phyloP scores from a whole-genome alignment of 2,888 invertebrate genomes.

The Pollenia labialis region DNA sequence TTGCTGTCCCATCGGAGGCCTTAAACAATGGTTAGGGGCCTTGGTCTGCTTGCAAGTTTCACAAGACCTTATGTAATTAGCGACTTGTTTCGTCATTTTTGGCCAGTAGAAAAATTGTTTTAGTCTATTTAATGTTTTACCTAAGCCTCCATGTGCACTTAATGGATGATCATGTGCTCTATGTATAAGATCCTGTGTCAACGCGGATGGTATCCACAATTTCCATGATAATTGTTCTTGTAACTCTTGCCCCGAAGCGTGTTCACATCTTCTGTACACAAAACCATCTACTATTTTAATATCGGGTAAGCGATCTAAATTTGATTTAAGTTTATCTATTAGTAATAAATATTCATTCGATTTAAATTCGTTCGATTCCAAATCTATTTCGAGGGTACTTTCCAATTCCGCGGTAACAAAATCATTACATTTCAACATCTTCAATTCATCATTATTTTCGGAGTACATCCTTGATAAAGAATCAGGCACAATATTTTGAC shows the following conservation, averaged over 20 bases:
- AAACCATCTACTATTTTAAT: constrained; percentile 20
- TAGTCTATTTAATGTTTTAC: too few relatives aligned
- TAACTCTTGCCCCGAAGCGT: not conserved
- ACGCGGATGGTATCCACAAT: constrained; percentile 56
- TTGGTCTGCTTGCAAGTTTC: constrained; percentile 18
- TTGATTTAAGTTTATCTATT: constrained; percentile 15
- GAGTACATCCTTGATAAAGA: constrained; percentile 6
- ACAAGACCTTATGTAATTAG: not conserved
- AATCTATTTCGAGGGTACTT: constrained; percentile 15
- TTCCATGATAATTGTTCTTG: constrained; percentile 48
- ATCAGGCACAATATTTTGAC: constrained; percentile 26
- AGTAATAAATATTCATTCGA: constrained; percentile 25
- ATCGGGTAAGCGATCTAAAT: constrained; percentile 6
- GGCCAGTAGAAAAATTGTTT: too few relatives aligned
- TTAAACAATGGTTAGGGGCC: not conserved
- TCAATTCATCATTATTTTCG: constrained; percentile 10
- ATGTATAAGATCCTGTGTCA: too few relatives aligned
- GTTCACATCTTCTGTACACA: constrained; percentile 32
- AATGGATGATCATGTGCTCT: too few relatives aligned
- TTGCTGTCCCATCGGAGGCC: constrained; percentile 14
- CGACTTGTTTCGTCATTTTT: constrained; percentile 12
- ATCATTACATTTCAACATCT: not conserved
- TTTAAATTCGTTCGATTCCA: constrained; percentile 22
- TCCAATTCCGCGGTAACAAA: not conserved
- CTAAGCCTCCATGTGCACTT: too few relatives aligned